phyloP scores from a whole-genome alignment of 2,888 invertebrate genomes.

The Chloromyia formosa region DNA sequence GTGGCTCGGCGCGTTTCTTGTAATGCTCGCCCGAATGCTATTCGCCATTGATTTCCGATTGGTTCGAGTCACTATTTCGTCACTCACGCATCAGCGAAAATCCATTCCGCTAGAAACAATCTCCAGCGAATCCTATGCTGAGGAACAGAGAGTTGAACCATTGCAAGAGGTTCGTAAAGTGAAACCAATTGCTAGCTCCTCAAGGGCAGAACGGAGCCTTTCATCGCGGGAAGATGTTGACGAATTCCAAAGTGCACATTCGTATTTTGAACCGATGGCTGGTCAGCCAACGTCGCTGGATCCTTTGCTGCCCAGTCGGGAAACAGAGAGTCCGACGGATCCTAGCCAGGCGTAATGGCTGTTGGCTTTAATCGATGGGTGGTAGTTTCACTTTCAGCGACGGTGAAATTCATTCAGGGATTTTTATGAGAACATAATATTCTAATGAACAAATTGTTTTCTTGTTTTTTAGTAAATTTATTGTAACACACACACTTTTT shows the following conservation, averaged over 20 bases:
- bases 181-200: background rate
- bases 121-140: background rate
- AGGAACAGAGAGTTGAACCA: no score
- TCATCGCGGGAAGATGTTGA: constrained; percentile 43
- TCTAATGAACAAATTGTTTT: constrained; percentile 27
- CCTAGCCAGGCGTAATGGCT: background rate
- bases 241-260: constrained; percentile 40
- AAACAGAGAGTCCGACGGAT: no score
- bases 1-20: constrained; percentile 57
- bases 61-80: constrained; percentile 48
- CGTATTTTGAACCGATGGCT: constrained; percentile 12
- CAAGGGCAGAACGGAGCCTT: background rate
- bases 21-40: constrained; percentile 57
- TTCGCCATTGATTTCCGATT: constrained; percentile 59
- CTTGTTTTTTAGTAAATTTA: background rate
- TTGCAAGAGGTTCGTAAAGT: background rate
- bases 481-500: constrained; percentile 6
- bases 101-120: background rate
- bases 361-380: background rate
- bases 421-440: background rate
- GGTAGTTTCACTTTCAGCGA: background rate
- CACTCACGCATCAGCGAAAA: background rate
- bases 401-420: constrained; percentile 23
- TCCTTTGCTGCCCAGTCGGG: constrained; percentile 10
- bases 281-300: constrained; percentile 6